Evolutionary conservation across 2,888 invertebrate species (phyloP).

Genomic region (Enoplolaimus lenunculus): DNA sequence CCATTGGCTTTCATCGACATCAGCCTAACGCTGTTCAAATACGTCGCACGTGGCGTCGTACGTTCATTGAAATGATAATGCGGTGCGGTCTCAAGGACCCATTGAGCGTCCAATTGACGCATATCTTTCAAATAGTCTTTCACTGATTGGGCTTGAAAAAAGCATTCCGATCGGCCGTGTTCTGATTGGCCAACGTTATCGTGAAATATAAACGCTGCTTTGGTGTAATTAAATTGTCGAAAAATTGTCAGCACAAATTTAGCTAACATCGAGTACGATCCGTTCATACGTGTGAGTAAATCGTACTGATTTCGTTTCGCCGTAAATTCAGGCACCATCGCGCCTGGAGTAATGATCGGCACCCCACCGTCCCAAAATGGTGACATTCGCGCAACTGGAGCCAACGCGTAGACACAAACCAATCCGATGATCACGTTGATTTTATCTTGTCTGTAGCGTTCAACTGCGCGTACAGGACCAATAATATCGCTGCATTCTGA

Average conservation of each 20-base stretch:
- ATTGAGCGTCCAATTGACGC: background rate
- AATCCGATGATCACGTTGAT: constrained; percentile 70
- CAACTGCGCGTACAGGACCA: constrained; percentile 63
- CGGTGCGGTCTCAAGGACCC: background rate
- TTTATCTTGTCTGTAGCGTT: constrained; percentile 55
- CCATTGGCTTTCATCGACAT: background rate
- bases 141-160: constrained; percentile 33
- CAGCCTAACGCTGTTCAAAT: background rate
- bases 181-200: constrained; percentile 26
- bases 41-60: background rate
- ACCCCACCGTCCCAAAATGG: constrained; percentile 47
- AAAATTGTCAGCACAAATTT: constrained; percentile 28
- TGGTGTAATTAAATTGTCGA: constrained; percentile 43
- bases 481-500: constrained; percentile 61
- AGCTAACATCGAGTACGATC: constrained; percentile 50
- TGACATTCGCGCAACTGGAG: constrained; percentile 65
- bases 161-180: constrained; percentile 35
- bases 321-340: constrained; percentile 60
- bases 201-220: constrained; percentile 50
- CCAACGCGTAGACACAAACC: constrained; percentile 70
- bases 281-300: constrained; percentile 68
- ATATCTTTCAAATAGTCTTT: constrained; percentile 27
- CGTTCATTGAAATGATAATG: background rate
- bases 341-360: constrained; percentile 65
- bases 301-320: constrained; percentile 53